Evolutionary conservation across 2,888 invertebrate species (phyloP).

Genomic region (Ellobium chinense): DNA sequence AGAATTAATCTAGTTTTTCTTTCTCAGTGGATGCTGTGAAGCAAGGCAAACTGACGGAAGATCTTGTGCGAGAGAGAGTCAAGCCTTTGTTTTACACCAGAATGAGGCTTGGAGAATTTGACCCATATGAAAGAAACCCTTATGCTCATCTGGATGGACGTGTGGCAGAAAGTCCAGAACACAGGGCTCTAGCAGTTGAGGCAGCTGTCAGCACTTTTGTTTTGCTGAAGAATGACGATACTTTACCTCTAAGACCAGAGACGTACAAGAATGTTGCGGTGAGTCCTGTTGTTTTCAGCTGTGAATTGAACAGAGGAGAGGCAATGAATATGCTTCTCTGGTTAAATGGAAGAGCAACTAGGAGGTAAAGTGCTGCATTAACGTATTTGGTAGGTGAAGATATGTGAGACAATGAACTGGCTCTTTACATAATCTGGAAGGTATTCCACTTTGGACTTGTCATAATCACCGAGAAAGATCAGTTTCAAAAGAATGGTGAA

Average conservation of each 20-base stretch:
- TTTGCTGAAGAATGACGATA: conserved; percentile 65
- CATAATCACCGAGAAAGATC: no score
- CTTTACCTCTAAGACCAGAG: conserved; percentile 52
- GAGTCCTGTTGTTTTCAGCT: conserved; percentile 9
- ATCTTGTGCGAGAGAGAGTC: conserved; percentile 46
- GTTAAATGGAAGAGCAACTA: no score
- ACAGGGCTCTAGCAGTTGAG: conserved; percentile 59
- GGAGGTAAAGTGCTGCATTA: no score
- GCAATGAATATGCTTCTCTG: no score
- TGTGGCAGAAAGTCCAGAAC: conserved; percentile 60
- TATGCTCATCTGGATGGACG: conserved; percentile 56
- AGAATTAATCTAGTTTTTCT: no score
- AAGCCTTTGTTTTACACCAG: conserved; percentile 58
- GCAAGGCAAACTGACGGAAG: conserved; percentile 49
- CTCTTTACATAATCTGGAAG: no score
- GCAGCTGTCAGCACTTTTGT: conserved; percentile 72
- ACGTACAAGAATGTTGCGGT: conserved; percentile 41
- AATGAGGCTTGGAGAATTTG: conserved; percentile 62
- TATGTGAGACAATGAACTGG: no score
- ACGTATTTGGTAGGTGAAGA: no score
- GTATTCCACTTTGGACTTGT: no score
- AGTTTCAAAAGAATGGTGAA: no score
- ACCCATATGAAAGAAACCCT: conserved; percentile 61
- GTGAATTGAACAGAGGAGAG: no score
- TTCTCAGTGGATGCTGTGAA: conserved; percentile 46